phyloP scores from a whole-genome alignment of 2,113 vertebrate genomes.

The Epinephelus lanceolatus region DNA sequence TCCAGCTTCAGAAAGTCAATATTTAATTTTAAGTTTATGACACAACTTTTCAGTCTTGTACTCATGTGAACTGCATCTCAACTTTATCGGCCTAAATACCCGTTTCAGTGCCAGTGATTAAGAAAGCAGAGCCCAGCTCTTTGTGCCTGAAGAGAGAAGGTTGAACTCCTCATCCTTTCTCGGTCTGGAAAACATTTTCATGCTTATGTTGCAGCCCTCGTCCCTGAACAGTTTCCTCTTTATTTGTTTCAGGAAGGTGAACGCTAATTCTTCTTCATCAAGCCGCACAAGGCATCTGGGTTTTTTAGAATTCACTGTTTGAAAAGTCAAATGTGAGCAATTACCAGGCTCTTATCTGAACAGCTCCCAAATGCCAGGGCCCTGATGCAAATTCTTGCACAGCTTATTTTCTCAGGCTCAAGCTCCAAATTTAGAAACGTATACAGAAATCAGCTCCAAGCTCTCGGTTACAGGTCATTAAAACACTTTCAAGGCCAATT shows the following conservation, averaged over 20 bases:
- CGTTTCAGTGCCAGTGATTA: constrained; percentile 20
- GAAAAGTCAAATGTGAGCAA: constrained; percentile 76
- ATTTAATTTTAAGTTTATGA: background rate
- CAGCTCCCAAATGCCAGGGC: constrained; percentile 59
- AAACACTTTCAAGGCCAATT: constrained; percentile 33
- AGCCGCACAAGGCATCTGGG: background rate
- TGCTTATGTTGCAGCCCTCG: background rate
- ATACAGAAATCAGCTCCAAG: constrained; percentile 28
- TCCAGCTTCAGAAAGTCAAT: background rate
- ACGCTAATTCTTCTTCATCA: constrained; percentile 43
- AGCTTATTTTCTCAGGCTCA: constrained; percentile 63
- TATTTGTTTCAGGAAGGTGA: constrained; percentile 41
- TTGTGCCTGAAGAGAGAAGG: background rate
- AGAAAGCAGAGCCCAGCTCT: constrained; percentile 15
- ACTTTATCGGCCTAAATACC: background rate
- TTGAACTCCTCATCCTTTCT: constrained; percentile 3
- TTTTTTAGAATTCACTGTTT: constrained; percentile 63
- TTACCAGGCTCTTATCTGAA: constrained; percentile 72
- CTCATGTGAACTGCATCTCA: background rate
- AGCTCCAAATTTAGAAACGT: constrained; percentile 65
- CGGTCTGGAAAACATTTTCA: constrained; percentile 50
- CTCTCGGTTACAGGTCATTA: constrained; percentile 46
- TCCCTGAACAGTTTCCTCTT: constrained; percentile 22
- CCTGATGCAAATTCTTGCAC: constrained; percentile 72
- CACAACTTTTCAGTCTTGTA: too few relatives aligned